phyloP scores from a whole-genome alignment of 2,888 invertebrate genomes.

The Uropetala carovei region DNA sequence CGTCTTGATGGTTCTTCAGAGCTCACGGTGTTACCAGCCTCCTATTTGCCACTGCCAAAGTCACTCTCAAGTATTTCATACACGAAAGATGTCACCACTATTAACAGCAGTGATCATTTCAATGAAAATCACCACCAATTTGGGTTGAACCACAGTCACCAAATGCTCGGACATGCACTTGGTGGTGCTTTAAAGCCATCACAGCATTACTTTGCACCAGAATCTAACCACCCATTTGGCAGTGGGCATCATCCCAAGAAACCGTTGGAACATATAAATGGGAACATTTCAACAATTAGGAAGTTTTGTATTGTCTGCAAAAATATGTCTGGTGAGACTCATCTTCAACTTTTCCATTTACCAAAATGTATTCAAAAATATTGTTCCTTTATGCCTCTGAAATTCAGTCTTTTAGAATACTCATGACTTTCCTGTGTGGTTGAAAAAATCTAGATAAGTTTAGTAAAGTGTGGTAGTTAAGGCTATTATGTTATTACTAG shows the following conservation, averaged over 20 bases:
- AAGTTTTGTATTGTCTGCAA: constrained; percentile 51
- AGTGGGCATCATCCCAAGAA: constrained; percentile 43
- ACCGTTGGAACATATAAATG: constrained; percentile 53
- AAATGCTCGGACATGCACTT: constrained; percentile 57
- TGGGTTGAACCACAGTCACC: constrained; percentile 27
- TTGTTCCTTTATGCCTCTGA: too few species aligned
- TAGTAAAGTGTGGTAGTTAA: too few species aligned
- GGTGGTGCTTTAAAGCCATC: constrained; percentile 53
- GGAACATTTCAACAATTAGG: constrained; percentile 31
- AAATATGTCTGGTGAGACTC: constrained; percentile 43
- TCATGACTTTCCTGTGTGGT: too few species aligned
- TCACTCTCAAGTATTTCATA: constrained; percentile 20
- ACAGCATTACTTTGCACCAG: constrained; percentile 48
- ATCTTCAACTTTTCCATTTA: neutral
- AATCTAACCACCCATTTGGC: constrained; percentile 5
- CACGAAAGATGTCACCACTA: constrained; percentile 4
- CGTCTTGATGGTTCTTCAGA: constrained; percentile 56
- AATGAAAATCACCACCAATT: constrained; percentile 54
- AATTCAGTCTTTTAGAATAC: too few species aligned
- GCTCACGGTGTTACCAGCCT: constrained; percentile 29
- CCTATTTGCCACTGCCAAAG: constrained; percentile 54
- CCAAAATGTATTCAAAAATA: neutral
- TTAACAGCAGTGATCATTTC: constrained; percentile 37
- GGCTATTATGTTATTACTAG: too few species aligned
- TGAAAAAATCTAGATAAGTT: too few species aligned